Evolutionary conservation across 2,797 vertebrate species (phyloP).

Genomic region (Todus mexicanus): DNA sequence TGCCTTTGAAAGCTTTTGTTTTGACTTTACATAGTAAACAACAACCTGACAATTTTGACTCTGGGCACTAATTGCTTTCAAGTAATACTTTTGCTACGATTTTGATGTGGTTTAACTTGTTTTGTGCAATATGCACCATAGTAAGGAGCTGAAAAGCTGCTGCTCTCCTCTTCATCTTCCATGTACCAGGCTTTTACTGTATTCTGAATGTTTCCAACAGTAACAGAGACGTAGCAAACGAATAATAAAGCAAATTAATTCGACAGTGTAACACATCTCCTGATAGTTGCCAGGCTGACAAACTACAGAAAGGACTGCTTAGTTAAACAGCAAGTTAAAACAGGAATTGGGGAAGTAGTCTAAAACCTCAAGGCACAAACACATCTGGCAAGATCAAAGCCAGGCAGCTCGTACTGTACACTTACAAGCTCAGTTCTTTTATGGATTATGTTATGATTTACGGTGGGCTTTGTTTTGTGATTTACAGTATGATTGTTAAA

Average conservation of each 20-base stretch:
- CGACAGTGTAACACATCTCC: neutral
- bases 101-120: neutral
- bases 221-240: neutral
- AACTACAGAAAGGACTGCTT: neutral
- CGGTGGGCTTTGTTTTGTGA: neutral
- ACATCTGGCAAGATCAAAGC: conserved; percentile 18
- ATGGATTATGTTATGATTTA: conserved; percentile 11
- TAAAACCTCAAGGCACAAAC: neutral
- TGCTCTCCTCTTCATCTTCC: neutral
- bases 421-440: neutral
- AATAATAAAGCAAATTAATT: neutral
- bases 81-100: neutral
- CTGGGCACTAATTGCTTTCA: neutral
- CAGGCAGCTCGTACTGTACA: neutral
- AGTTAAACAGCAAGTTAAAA: neutral
- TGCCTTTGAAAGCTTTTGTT: neutral
- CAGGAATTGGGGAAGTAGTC: neutral
- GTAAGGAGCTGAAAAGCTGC: neutral
- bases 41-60: neutral
- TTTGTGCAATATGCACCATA: neutral
- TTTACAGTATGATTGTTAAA: neutral
- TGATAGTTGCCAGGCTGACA: neutral
- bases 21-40: neutral
- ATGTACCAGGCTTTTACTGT: neutral
- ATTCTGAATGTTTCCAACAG: neutral